phyloP scores from a whole-genome alignment of 2,113 vertebrate genomes.

The Hippolais icterina region DNA sequence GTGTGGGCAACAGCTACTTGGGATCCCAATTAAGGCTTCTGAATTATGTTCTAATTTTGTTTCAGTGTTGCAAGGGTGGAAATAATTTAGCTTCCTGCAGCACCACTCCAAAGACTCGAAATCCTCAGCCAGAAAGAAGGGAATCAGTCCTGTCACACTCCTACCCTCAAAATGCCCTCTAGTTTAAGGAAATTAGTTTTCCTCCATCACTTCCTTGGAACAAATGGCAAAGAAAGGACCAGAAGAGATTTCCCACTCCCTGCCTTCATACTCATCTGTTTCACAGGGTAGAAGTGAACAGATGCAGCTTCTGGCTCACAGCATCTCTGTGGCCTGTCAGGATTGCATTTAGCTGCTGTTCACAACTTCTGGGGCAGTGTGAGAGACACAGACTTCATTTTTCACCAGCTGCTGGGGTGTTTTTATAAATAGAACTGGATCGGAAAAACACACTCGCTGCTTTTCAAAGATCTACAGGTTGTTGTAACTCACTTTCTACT shows the following conservation, averaged over 20 bases:
- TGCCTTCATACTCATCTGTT: background rate
- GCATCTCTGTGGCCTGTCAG: background rate
- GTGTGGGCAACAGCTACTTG: background rate
- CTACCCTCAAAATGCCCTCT: background rate
- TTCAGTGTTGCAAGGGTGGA: background rate
- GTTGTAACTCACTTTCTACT: background rate
- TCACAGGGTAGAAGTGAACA: background rate
- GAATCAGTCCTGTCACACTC: background rate
- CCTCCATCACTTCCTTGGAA: background rate
- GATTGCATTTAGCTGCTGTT: constrained; percentile 33
- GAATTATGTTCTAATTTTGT: constrained; percentile 3
- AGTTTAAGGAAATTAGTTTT: background rate
- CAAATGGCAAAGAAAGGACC: background rate
- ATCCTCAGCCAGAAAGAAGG: background rate
- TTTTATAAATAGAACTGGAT: constrained; percentile 27
- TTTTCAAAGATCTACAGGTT: background rate
- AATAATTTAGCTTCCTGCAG: background rate
- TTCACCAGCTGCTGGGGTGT: background rate
- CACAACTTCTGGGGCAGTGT: background rate
- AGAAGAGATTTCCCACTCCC: background rate
- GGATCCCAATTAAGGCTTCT: constrained; percentile 11
- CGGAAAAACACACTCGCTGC: background rate
- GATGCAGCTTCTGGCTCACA: constrained; percentile 35
- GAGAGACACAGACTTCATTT: background rate
- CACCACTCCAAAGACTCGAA: background rate